Evolutionary conservation across 2,888 invertebrate genomes (phyloP), one percentile per base, ranked within the genome.

Genomic region (Adelognathus sp.): DNA sequence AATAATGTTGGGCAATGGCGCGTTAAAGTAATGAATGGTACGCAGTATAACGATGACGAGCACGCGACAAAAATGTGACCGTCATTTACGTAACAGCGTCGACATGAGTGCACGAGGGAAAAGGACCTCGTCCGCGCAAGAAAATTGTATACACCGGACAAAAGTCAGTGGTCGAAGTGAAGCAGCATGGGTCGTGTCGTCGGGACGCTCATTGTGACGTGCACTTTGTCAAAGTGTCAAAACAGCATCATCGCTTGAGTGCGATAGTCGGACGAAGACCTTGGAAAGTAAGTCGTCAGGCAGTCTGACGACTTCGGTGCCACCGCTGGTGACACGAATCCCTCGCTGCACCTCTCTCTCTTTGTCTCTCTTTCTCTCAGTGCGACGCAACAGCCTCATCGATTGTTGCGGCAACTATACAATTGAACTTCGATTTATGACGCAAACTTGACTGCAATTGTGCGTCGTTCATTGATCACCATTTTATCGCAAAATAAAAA

Each of bases 141-240:
- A 27, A 29, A 27, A n/a, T n/a, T n/a, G n/a, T n/a, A n/a, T n/a
- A n/a, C 11, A 14, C 54, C 61, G 36, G 14, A 64, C 76, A 71
- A 71, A 71, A 76, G 70, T 76, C 71, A 58, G 70, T 60, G 3
- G 54, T 6, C 18, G 16, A 64, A 70, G 58, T 63, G 58, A 29
- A 60, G 52, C 44, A 27, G 27, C 46, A 41, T n/a, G n/a, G n/a
- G n/a, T n/a, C n/a, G 27, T 44, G 50, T 41, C 69, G 36, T 52
- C 61, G 36, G 41, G 54, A 16, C 14, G 41, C 50, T 69, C 64
- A 39, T 71, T 76, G 76, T 76, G 66, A 31, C 52, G 67, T n/a
- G n/a, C 61, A 71, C 70, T 70, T 76, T 71, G 71, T 66, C 71
- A 50, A 71, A 76, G 64, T 76, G 76, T 76, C 76, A 76, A 76